Conservation (phyloP, 1,140 invertebrate genomes). For the Drosophila athabasca region DNA sequence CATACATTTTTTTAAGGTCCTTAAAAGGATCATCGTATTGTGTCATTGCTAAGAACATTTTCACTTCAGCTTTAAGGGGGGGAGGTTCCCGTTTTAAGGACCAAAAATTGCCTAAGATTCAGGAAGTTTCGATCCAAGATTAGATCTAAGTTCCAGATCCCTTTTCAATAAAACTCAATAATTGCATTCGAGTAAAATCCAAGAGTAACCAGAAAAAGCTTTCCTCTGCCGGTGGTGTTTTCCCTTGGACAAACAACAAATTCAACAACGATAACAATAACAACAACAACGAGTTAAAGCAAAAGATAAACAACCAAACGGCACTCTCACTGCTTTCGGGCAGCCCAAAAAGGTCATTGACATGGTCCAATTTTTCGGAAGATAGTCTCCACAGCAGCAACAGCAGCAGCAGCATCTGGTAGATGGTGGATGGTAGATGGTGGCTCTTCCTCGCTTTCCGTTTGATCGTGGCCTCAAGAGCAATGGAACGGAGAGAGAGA, state of each 20-base stretch:
- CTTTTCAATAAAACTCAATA: not conserved
- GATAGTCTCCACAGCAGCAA: slow-evolving; percentile 13
- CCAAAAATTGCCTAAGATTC: no score
- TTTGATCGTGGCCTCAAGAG: slow-evolving; percentile 40
- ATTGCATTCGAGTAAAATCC: slow-evolving; percentile 52
- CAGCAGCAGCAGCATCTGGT: slow-evolving; percentile 10
- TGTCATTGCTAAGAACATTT: no score
- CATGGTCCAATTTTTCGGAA: slow-evolving; percentile 75
- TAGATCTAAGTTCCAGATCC: not conserved
- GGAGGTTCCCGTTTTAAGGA: no score
- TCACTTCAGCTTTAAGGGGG: no score
- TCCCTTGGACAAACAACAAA: slow-evolving; percentile 21
- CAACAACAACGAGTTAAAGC: slow-evolving; percentile 28
- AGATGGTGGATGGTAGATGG: not conserved
- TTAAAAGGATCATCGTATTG: no score
- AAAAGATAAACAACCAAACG: slow-evolving; percentile 46
- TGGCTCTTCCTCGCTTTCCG: no score
- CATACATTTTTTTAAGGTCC: no score
- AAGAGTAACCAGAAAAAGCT: slow-evolving; percentile 33
- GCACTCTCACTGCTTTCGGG: slow-evolving; percentile 75
- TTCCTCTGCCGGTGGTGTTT: slow-evolving; percentile 39
- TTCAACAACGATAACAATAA: slow-evolving; percentile 6
- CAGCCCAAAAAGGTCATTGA: slow-evolving; percentile 73
- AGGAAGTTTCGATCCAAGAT: no score
- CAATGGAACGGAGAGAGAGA: slow-evolving; percentile 52